These are phyloP conservation scores for Biston betularia DNA, from an alignment of 2,888 invertebrate species.

Conservation along the genomic window DNA sequence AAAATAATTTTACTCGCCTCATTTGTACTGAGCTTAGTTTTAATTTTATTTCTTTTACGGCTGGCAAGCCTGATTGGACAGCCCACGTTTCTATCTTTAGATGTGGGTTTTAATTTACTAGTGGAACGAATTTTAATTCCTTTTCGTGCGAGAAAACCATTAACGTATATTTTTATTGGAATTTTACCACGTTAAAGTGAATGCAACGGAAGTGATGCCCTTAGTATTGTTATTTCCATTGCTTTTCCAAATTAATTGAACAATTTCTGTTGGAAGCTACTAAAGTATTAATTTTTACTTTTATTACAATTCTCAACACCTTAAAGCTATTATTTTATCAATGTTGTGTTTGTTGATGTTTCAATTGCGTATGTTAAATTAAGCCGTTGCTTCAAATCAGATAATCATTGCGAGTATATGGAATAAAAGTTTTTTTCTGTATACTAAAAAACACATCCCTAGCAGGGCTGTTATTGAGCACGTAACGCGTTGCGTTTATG, in stretches of 20 bases:
- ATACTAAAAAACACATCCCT: too few species aligned
- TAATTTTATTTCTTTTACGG: constrained; percentile 78
- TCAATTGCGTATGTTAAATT: constrained; percentile 6
- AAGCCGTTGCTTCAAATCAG: too few species aligned
- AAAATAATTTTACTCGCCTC: constrained; percentile 84
- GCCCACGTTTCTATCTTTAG: constrained; percentile 57
- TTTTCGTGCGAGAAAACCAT: constrained; percentile 55
- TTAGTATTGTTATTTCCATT: constrained; percentile 46
- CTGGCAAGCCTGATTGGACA: constrained; percentile 72
- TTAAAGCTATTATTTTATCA: not conserved
- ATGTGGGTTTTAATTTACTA: constrained; percentile 72
- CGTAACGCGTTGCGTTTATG: too few species aligned
- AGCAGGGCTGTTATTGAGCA: too few species aligned
- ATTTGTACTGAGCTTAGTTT: constrained; percentile 80
- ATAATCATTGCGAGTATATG: too few species aligned
- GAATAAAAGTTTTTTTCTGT: too few species aligned
- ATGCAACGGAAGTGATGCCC: constrained; percentile 51
- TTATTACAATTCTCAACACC: not conserved
- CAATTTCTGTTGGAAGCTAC: constrained; percentile 18
- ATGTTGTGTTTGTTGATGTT: not conserved
- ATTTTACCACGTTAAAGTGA: constrained; percentile 48
- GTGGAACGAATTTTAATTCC: constrained; percentile 60
- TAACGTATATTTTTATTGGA: constrained; percentile 51
- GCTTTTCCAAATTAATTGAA: constrained; percentile 43
- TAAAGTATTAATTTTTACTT: constrained; percentile 24